Conservation (phyloP, 2,797 vertebrate species). For the Channallabes apus region DNA sequence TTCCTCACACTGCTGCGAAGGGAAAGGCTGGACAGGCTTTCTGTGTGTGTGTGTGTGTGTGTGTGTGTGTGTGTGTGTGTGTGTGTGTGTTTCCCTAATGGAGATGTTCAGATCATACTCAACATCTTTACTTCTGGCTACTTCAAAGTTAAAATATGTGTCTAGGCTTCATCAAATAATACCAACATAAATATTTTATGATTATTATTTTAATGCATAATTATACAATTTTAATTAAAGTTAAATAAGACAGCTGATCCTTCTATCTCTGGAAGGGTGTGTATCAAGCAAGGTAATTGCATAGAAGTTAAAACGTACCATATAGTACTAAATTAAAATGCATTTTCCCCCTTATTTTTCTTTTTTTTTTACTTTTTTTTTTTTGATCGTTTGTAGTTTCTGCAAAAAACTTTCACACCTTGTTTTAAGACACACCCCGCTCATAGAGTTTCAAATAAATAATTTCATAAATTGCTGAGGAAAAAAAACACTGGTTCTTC, state of each 20-base stretch:
- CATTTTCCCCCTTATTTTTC: too few relatives aligned
- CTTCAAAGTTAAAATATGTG: neutral
- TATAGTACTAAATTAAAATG: neutral
- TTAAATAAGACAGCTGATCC: neutral
- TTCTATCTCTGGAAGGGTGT: neutral
- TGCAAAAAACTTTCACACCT: too few relatives aligned
- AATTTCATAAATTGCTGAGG: neutral
- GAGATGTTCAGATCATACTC: neutral
- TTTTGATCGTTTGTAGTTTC: too few relatives aligned
- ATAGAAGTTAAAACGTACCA: neutral
- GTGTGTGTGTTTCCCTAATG: neutral
- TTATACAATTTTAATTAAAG: neutral
- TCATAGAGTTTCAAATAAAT: neutral
- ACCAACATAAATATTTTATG: neutral
- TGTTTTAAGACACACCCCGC: neutral
- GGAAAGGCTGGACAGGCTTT: neutral
- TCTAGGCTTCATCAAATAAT: neutral
- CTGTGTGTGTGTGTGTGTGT: neutral
- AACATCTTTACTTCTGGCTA: neutral
- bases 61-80: neutral
- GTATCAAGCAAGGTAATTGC: neutral
- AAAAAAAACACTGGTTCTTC: neutral
- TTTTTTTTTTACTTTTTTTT: too few relatives aligned
- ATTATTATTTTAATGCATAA: neutral
- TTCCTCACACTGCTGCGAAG: neutral